Conservation (phyloP, 2,797 vertebrate species). For the Chrosomus eos region DNA sequence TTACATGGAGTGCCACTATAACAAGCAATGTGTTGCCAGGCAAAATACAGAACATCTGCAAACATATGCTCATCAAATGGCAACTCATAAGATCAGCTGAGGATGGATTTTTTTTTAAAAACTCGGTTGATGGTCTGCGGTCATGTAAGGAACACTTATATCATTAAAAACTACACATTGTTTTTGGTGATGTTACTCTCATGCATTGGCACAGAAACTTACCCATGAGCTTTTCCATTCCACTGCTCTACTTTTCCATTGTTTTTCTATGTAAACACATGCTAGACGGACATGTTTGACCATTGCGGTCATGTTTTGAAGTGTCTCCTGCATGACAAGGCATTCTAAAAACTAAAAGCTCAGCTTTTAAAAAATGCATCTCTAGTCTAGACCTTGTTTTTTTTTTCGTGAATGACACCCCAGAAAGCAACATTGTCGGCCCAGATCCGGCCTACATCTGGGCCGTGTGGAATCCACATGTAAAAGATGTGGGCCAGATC, state of each 20-base stretch:
- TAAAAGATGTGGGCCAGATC: too few relatives aligned
- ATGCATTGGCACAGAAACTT: slow-evolving; percentile 17
- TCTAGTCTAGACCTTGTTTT: not conserved
- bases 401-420: not conserved
- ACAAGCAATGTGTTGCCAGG: not conserved
- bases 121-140: not conserved
- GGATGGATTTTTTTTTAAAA: not conserved
- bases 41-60: slow-evolving; percentile 51
- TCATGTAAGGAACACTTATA: not conserved
- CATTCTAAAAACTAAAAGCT: not conserved
- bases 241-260: not conserved
- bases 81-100: not conserved
- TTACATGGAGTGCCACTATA: not conserved
- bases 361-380: not conserved
- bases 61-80: slow-evolving; percentile 48
- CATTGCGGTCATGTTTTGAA: not conserved
- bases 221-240: not conserved
- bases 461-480: too few relatives aligned
- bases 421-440: too few relatives aligned
- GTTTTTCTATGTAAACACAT: not conserved
- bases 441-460: too few relatives aligned
- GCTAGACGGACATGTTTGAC: not conserved
- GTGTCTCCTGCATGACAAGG: not conserved
- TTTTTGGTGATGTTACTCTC: slow-evolving; percentile 7
- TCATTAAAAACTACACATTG: slow-evolving; percentile 15